Percentiles rank a stretch among this genome's conserved stretches.
Conservation (phyloP, 2,797 vertebrate species). For the Siniperca undulata region DNA sequence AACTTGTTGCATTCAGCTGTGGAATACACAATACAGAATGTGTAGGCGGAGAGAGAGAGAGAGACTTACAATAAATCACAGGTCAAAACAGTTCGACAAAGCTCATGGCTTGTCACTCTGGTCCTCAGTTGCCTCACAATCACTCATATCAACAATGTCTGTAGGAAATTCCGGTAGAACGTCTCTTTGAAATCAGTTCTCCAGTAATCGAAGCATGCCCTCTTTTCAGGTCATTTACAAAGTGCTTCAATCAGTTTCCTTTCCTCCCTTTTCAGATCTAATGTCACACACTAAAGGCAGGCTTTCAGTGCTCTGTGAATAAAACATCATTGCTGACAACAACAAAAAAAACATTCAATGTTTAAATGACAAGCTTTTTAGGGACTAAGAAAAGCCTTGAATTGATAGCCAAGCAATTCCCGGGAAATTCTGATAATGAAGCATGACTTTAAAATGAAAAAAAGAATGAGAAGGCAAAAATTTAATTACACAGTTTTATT, state of each 20-base stretch:
- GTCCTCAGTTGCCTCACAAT: background rate
- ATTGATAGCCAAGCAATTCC: background rate
- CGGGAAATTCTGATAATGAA: background rate
- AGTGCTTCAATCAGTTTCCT: background rate
- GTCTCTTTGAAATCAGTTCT: background rate
- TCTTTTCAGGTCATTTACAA: background rate
- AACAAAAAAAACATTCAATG: background rate
- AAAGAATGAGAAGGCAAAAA: background rate
- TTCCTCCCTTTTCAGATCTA: background rate
- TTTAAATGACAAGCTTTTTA: background rate
- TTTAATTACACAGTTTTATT: background rate
- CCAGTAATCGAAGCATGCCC: background rate
- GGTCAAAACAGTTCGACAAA: background rate
- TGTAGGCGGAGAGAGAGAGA: background rate
- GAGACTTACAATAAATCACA: background rate
- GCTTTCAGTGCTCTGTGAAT: background rate
- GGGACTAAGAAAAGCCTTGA: background rate
- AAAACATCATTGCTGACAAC: background rate
- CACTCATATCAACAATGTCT: background rate
- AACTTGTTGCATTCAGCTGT: constrained; percentile 19
- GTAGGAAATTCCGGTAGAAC: background rate
- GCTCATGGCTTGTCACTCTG: background rate
- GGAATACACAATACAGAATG: background rate
- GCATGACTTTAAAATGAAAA: background rate
- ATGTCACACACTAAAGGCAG: background rate